phyloP scores from a whole-genome alignment of 2,113 vertebrate genomes.

The Psettodes erumei region DNA sequence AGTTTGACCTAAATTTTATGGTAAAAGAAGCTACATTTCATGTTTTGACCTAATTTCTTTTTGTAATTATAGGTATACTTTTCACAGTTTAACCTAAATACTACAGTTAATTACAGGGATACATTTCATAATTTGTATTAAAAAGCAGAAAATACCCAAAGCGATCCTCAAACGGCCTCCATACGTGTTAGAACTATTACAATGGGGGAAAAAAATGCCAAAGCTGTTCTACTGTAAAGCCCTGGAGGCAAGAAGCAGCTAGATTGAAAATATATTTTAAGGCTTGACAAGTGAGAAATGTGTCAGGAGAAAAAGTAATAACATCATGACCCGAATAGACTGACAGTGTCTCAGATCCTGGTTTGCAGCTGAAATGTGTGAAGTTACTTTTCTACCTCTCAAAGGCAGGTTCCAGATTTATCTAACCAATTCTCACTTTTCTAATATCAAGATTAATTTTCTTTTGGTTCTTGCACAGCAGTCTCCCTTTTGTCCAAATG shows the following conservation, averaged over 20 bases:
- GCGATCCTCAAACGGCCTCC: not conserved
- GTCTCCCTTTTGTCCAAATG: not conserved
- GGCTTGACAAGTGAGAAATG: conserved; percentile 4
- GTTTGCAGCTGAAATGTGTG: not conserved
- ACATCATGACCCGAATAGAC: not conserved
- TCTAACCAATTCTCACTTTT: not conserved
- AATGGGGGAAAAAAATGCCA: conserved; percentile 13
- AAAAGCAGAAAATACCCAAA: conserved; percentile 26
- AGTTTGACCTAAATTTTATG: conserved; percentile 35
- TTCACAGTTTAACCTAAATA: conserved; percentile 45
- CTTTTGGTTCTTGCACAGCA: not conserved
- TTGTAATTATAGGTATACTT: conserved; percentile 46
- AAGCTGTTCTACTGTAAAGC: conserved; percentile 5
- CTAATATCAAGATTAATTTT: not conserved
- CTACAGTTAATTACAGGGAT: conserved; percentile 45
- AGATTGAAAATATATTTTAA: not conserved
- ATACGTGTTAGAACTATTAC: conserved; percentile 13
- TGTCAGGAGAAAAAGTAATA: not conserved
- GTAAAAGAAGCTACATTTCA: conserved; percentile 17
- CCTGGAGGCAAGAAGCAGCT: not conserved
- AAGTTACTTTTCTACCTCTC: not conserved
- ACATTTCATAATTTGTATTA: conserved; percentile 52
- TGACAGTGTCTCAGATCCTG: not conserved
- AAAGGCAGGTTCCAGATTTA: not conserved
- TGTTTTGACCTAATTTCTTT: conserved; percentile 11